A percentile compares a stretch with the other conserved stretches of the same genome.
Evolutionary conservation across 2,113 vertebrate genomes (phyloP).

Genomic region (Bujurquina vittata): DNA sequence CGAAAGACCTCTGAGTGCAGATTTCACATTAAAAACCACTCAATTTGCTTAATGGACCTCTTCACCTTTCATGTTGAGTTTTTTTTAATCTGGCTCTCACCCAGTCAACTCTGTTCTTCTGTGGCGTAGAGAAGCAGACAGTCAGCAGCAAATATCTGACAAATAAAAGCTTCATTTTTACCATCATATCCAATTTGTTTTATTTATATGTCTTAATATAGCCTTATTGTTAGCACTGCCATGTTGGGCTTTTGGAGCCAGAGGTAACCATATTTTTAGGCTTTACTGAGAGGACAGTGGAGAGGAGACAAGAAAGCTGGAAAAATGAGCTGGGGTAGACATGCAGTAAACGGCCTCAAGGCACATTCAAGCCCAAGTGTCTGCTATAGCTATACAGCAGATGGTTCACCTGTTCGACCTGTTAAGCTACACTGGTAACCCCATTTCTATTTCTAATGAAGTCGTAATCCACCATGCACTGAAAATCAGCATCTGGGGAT

Average conservation of each 20-base stretch:
- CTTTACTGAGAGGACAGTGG: not conserved
- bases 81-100: slow-evolving; percentile 42
- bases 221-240: too few relatives aligned
- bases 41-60: slow-evolving; percentile 57
- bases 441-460: not conserved
- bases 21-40: slow-evolving; percentile 46
- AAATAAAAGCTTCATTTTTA: not conserved
- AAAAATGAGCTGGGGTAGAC: not conserved
- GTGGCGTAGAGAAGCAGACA: slow-evolving; percentile 7
- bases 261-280: not conserved
- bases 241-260: too few relatives aligned
- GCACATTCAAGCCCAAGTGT: too few relatives aligned
- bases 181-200: too few relatives aligned
- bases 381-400: not conserved
- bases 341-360: not conserved
- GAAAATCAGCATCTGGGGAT: not conserved
- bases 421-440: not conserved
- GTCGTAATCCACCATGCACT: not conserved
- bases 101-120: slow-evolving; percentile 32
- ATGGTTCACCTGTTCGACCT: not conserved
- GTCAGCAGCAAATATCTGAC: slow-evolving; percentile 25
- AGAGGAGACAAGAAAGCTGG: not conserved
- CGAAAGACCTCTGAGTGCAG: slow-evolving; percentile 41
- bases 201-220: too few relatives aligned
- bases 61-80: slow-evolving; percentile 52